Evolutionary conservation across 2,113 vertebrate genomes (phyloP).

Genomic region (Australoheros scitulus): DNA sequence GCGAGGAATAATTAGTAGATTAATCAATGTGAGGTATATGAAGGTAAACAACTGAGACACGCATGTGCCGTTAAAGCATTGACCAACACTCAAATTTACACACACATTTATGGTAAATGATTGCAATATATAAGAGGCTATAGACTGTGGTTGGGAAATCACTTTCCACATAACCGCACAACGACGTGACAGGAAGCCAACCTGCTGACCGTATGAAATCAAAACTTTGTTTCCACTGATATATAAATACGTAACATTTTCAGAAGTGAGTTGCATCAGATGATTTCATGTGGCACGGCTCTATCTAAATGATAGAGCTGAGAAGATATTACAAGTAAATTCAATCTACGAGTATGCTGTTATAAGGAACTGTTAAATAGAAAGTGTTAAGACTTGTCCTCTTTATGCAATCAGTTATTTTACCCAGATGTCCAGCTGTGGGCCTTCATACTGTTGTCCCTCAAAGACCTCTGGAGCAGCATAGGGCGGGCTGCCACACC

Average conservation of each 20-base stretch:
- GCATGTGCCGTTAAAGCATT: not conserved
- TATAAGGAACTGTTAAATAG: not conserved
- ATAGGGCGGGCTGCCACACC: conserved; percentile 98
- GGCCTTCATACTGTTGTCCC: conserved; percentile 97
- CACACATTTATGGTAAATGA: not conserved
- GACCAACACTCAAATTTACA: not conserved
- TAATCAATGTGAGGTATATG: conserved; percentile 21
- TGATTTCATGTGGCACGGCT: not conserved
- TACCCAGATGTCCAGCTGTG: conserved; percentile 99
- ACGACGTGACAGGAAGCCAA: not conserved
- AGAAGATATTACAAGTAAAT: not conserved
- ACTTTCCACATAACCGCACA: not conserved
- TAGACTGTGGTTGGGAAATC: conserved; percentile 5
- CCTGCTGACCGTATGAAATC: conserved; percentile 1
- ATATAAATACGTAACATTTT: not conserved
- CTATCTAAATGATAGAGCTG: not conserved
- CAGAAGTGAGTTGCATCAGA: not conserved
- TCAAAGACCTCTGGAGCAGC: conserved; percentile 98
- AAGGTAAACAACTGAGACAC: conserved; percentile 6
- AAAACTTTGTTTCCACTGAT: not conserved
- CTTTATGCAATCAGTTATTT: conserved; percentile 23
- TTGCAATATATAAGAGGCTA: not conserved
- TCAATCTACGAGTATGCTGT: not conserved
- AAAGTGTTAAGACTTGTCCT: not conserved
- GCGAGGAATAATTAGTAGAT: conserved; percentile 15